Percentiles rank a stretch among this genome's conserved stretches.
These are phyloP conservation scores for Ridgeia piscesae DNA, from an alignment of 1,140 invertebrate genomes.

Conservation along the genomic window DNA sequence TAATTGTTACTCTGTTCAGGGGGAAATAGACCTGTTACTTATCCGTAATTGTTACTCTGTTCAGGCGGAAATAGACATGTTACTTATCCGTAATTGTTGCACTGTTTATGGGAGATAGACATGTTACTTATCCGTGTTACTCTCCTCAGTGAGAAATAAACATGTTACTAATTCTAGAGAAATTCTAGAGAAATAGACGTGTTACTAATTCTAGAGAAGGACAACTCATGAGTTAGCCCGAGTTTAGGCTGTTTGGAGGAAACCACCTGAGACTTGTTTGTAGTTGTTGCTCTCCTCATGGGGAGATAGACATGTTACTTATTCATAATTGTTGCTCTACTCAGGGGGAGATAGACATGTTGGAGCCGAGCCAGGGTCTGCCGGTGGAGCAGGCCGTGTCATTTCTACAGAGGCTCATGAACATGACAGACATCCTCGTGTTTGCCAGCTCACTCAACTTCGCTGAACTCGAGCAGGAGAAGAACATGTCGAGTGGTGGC, in stretches of 20 bases:
- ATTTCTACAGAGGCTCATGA: slow-evolving; percentile 93
- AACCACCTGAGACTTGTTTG: too few relatives aligned
- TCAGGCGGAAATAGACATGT: too few relatives aligned
- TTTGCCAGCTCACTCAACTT: slow-evolving; percentile 97
- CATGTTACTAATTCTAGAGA: too few relatives aligned
- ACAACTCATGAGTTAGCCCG: too few relatives aligned
- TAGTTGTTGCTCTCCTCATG: too few relatives aligned
- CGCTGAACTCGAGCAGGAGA: slow-evolving; percentile 96
- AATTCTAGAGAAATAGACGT: neutral
- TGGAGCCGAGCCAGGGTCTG: slow-evolving; percentile 98
- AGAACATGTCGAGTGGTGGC: slow-evolving; percentile 99
- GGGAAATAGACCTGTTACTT: slow-evolving; percentile 92
- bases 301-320: neutral
- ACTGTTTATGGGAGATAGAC: neutral
- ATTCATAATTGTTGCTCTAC: neutral
- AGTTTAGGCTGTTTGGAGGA: too few relatives aligned
- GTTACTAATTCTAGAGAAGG: too few relatives aligned
- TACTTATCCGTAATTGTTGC: too few relatives aligned
- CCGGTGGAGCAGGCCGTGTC: slow-evolving; percentile 95
- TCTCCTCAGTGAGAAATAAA: slow-evolving; percentile 89
- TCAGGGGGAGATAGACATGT: slow-evolving; percentile 95
- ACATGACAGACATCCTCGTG: slow-evolving; percentile 97
- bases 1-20: slow-evolving; percentile 64
- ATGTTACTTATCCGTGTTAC: neutral
- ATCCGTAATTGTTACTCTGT: too few relatives aligned